phyloP scores from a whole-genome alignment of 37 sponge, comb jelly and placozoan genomes.

The Geodia barretti region DNA sequence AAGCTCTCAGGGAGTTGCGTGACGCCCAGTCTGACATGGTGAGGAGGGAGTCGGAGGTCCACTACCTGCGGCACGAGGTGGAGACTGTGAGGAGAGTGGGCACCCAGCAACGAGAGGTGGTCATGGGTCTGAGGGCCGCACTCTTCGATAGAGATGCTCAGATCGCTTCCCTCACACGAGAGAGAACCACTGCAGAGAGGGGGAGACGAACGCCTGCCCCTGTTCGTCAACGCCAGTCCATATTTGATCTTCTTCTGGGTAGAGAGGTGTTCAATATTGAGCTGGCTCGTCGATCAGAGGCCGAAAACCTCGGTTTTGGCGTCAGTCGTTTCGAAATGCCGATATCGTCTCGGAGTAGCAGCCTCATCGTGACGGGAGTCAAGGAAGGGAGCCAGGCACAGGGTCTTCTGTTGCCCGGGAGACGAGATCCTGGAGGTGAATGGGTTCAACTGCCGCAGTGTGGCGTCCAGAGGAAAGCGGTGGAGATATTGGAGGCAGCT shows the following conservation, averaged over 20 bases:
- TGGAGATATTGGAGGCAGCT: slow-evolving; percentile 20
- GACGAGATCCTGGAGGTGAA: slow-evolving; percentile 73
- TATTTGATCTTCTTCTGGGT: slow-evolving; percentile 44
- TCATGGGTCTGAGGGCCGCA: slow-evolving; percentile 15
- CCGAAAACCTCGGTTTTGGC: slow-evolving; percentile 47
- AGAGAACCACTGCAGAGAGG: slow-evolving; percentile 15
- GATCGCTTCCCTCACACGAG: slow-evolving; percentile 35
- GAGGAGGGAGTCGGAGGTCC: slow-evolving; percentile 42
- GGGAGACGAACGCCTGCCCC: not conserved
- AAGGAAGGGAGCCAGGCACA: slow-evolving; percentile 41
- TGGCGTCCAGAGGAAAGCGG: slow-evolving; percentile 35
- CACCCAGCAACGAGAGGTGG: slow-evolving; percentile 38
- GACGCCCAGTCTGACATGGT: slow-evolving; percentile 12
- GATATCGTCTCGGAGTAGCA: slow-evolving; percentile 25
- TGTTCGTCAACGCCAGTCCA: not conserved
- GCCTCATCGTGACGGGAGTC: slow-evolving; percentile 55
- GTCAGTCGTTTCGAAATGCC: slow-evolving; percentile 37
- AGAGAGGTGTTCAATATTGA: slow-evolving; percentile 35
- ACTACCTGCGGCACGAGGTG: slow-evolving; percentile 46
- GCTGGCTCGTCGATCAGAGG: not conserved
- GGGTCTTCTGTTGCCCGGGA: slow-evolving; percentile 38
- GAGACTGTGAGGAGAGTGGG: slow-evolving; percentile 11
- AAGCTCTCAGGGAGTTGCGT: slow-evolving; percentile 17
- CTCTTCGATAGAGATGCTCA: slow-evolving; percentile 45
- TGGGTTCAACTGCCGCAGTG: slow-evolving; percentile 48